A percentile compares a stretch with the other conserved stretches of the same genome.
Evolutionary conservation across 2,888 invertebrate species (phyloP).

Genomic region (Drosophila longiperda): DNA sequence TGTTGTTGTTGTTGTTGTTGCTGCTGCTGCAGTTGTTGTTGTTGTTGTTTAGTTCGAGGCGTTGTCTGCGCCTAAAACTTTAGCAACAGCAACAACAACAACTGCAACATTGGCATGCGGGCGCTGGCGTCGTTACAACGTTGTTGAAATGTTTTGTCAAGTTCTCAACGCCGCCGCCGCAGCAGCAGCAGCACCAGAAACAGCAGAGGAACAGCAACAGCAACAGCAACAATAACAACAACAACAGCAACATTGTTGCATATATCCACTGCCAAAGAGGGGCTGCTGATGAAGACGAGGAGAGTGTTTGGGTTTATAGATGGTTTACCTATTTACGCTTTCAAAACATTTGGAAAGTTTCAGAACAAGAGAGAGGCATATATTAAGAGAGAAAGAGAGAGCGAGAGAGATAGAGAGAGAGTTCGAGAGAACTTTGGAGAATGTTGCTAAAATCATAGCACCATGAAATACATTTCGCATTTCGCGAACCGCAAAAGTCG

Average conservation of each 20-base stretch:
- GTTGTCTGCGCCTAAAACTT: conserved; percentile 79
- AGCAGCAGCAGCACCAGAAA: background rate
- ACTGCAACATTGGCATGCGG: conserved; percentile 70
- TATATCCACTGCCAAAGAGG: conserved; percentile 56
- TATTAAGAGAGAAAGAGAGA: background rate
- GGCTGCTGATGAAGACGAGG: background rate
- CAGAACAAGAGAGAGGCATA: background rate
- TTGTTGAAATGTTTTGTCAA: conserved; percentile 79
- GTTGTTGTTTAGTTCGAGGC: conserved; percentile 70
- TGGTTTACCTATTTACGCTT: conserved; percentile 59
- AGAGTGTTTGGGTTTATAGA: conserved; percentile 8
- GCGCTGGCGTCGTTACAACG: conserved; percentile 68
- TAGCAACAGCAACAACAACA: conserved; percentile 47
- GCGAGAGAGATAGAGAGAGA: background rate
- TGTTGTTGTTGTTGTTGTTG: conserved; percentile 45
- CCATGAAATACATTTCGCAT: conserved; percentile 43
- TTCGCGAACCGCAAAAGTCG: conserved; percentile 71
- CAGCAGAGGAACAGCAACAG: background rate
- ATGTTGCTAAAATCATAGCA: conserved; percentile 71
- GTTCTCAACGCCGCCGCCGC: conserved; percentile 61
- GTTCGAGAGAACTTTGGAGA: conserved; percentile 51
- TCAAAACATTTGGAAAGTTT: conserved; percentile 63
- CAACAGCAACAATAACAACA: conserved; percentile 32
- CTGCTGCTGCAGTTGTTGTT: conserved; percentile 39
- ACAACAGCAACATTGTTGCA: conserved; percentile 66